A percentile compares a stretch with the other conserved stretches of the same genome.
Conservation (phyloP, 1,140 invertebrate genomes). For the Centruroides vittatus region DNA sequence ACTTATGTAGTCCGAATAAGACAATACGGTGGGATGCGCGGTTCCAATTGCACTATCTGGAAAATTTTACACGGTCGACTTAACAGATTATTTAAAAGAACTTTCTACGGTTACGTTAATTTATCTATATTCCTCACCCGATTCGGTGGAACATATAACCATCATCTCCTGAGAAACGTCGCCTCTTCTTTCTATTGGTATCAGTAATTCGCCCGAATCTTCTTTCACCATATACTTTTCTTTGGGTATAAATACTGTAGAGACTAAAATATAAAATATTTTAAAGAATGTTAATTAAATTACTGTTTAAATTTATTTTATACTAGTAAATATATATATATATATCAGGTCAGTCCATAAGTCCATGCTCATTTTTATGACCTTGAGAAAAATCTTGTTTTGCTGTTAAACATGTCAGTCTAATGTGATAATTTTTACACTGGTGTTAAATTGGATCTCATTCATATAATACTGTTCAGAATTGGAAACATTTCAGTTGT, state of each 20-base stretch:
- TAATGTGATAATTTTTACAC: too few species aligned
- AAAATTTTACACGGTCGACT: background rate
- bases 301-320: background rate
- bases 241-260: slow-evolving; percentile 24
- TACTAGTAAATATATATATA: background rate
- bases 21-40: slow-evolving; percentile 23
- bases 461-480: too few species aligned
- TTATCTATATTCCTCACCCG: slow-evolving; percentile 20
- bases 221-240: slow-evolving; percentile 26
- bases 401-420: too few species aligned
- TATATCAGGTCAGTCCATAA: too few species aligned
- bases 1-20: slow-evolving; percentile 31
- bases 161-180: slow-evolving; percentile 29
- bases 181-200: slow-evolving; percentile 29
- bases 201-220: slow-evolving; percentile 24
- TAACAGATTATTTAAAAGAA: background rate
- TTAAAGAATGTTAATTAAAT: background rate
- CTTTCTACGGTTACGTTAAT: too few species aligned
- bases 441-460: too few species aligned
- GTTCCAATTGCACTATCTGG: slow-evolving; percentile 29
- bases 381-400: too few species aligned
- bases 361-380: too few species aligned
- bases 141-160: slow-evolving; percentile 29
- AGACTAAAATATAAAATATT: slow-evolving; percentile 21
- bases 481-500: too few species aligned